Percentiles rank a stretch among this genome's conserved stretches.
phyloP scores from a whole-genome alignment of 2,888 invertebrate species.

The Conomelus anceps region DNA sequence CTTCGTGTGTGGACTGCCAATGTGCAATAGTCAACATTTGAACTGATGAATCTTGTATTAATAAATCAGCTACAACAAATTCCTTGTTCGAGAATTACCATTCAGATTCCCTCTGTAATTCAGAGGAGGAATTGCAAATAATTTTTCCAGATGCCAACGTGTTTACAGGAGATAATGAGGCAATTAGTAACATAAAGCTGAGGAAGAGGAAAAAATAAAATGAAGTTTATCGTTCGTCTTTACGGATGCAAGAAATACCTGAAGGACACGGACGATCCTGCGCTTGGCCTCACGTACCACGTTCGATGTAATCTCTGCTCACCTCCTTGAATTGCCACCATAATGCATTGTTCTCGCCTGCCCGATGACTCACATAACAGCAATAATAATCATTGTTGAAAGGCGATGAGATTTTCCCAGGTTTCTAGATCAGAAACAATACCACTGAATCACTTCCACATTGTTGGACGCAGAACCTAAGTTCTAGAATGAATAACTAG shows the following conservation, averaged over 20 bases:
- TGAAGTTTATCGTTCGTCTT: not conserved
- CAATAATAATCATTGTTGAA: not conserved
- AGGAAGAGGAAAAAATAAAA: not conserved
- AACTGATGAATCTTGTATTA: no score
- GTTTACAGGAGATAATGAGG: not conserved
- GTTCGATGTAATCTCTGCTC: not conserved
- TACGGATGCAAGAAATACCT: not conserved
- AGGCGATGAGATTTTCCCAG: not conserved
- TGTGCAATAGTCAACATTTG: no score
- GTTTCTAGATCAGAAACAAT: not conserved
- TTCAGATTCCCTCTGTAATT: not conserved
- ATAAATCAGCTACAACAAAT: no score
- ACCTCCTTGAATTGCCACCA: not conserved
- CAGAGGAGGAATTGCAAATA: not conserved
- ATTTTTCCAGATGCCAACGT: not conserved
- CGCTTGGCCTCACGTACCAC: not conserved
- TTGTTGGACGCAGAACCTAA: not conserved
- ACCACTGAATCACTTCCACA: not conserved
- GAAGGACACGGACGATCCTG: not conserved
- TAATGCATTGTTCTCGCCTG: not conserved
- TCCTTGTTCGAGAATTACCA: not conserved
- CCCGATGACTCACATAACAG: not conserved
- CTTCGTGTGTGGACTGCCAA: no score
- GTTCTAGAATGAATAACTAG: no score
- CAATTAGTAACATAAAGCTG: not conserved